Conservation (phyloP, 2,797 vertebrate genomes). For the Morus bassanus region DNA sequence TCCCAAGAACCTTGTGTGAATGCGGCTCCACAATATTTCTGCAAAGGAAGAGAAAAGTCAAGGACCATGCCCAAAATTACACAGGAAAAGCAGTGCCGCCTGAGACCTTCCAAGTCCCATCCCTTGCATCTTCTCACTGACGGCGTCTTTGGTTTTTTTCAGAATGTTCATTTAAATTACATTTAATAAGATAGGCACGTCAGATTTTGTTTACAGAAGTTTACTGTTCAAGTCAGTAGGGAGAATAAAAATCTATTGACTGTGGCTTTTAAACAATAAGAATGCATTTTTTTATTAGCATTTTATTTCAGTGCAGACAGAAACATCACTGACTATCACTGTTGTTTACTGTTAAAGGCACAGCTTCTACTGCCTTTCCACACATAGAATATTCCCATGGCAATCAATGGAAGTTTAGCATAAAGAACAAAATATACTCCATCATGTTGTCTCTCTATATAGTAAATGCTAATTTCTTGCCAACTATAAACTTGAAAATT, state of each 20-base stretch:
- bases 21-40: accelerated
- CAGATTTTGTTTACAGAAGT: slow-evolving; percentile 70
- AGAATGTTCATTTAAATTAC: slow-evolving; percentile 25
- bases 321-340: slow-evolving; percentile 67
- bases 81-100: background rate
- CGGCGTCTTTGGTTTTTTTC: background rate
- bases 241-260: slow-evolving; percentile 70
- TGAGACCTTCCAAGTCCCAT: background rate
- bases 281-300: slow-evolving; percentile 55
- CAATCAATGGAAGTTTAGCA: slow-evolving; percentile 62
- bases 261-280: slow-evolving; percentile 65
- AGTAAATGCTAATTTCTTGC: slow-evolving; percentile 67
- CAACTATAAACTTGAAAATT: slow-evolving; percentile 54
- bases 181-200: slow-evolving; percentile 54
- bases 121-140: background rate
- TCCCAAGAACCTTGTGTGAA: accelerated
- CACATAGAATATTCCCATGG: slow-evolving; percentile 52
- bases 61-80: background rate
- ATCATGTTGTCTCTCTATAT: slow-evolving; percentile 55
- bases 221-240: slow-evolving; percentile 65
- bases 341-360: slow-evolving; percentile 66
- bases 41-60: background rate
- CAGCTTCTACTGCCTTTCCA: slow-evolving; percentile 17
- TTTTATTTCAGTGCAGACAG: slow-evolving; percentile 61
- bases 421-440: slow-evolving; percentile 59